phyloP scores from a whole-genome alignment of 2,113 vertebrate genomes.

The Ovibos moschatus region DNA sequence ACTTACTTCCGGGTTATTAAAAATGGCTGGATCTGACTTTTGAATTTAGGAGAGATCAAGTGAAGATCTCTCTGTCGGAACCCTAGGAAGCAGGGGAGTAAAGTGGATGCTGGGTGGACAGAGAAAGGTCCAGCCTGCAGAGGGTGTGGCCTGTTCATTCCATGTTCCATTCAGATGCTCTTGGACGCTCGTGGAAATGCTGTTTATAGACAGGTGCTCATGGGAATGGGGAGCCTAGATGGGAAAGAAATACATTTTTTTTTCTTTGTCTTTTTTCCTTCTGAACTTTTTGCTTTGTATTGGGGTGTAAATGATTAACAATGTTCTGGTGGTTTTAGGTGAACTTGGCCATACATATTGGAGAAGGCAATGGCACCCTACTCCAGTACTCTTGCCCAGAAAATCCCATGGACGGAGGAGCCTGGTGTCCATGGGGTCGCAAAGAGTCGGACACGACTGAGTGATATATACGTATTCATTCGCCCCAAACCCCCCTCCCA shows the following conservation, averaged over 20 bases:
- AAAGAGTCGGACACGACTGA: too few species aligned
- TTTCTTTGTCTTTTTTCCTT: not conserved
- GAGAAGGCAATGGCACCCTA: too few species aligned
- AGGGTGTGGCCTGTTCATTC: not conserved
- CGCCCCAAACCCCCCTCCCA: accelerated
- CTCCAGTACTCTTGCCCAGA: too few species aligned
- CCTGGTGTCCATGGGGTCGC: too few species aligned
- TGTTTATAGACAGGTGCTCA: not conserved
- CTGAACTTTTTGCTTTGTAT: not conserved
- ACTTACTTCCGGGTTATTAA: not conserved
- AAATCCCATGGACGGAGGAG: too few species aligned
- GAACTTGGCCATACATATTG: not conserved
- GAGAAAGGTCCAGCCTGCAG: not conserved
- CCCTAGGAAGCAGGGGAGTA: not conserved
- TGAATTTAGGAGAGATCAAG: not conserved
- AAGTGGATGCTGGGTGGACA: not conserved
- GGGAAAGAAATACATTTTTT: not conserved
- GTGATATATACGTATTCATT: too few species aligned
- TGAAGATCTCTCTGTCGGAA: not conserved
- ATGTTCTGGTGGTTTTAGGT: not conserved
- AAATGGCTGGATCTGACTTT: not conserved
- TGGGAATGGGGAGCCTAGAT: not conserved
- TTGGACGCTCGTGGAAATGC: not conserved
- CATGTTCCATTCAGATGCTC: not conserved
- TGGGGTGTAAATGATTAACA: not conserved